Base-by-base conservation (phyloP, 2,888 invertebrate genomes). In the Meteorus cinctellus region DNA sequence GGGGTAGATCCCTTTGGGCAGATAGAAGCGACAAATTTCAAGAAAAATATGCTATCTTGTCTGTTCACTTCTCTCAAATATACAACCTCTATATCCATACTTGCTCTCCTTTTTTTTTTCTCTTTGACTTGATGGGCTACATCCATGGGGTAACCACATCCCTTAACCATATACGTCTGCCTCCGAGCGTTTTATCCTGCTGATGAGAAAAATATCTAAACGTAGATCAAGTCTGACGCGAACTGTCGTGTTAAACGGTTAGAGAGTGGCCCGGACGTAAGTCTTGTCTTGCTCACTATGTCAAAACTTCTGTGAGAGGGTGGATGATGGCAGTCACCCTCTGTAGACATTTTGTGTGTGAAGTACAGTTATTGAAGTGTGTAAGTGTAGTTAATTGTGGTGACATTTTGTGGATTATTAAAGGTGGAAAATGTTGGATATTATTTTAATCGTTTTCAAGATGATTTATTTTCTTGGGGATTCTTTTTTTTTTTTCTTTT, bases 21-120 rank as follows among this genome's bases (percentile, higher is more conserved):
- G 88, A 89, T 89, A 88, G 83, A 82, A 79, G 82, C 86, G 89
- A 88, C 89, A 89, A 88, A 88, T 89, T 89, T 88, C 84, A 83
- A 85, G 85, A 86, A 86, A 88, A 89, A 89, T 88, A 89, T 89
- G 88, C 84, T 83, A 66, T 74, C 67, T 55, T 45, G 34, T 73
- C 41, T n/a, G 10, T 24, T 48, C 34, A 19, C 48, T 29, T 48
- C 31, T 29, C 27, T 8, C 29, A 14, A 4, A 41, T 66, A 62
- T 8, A n/a, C 36, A 24, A 24, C n/a, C 12, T 71, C 60, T 60
- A 62, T 62, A 62, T 62, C 27, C n/a, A n/a, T 45, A 62, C 34
- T 34, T 34, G 6, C 19, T 19, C 5, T 71, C 36, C 12, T 41
- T 65, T 65, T 36, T 31, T 4, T 10, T 62, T 62, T 16, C 24